Evolutionary conservation across 2,888 invertebrate genomes (phyloP), one percentile per base, ranked within the genome.

Genomic region (Aphodius sticticus): DNA sequence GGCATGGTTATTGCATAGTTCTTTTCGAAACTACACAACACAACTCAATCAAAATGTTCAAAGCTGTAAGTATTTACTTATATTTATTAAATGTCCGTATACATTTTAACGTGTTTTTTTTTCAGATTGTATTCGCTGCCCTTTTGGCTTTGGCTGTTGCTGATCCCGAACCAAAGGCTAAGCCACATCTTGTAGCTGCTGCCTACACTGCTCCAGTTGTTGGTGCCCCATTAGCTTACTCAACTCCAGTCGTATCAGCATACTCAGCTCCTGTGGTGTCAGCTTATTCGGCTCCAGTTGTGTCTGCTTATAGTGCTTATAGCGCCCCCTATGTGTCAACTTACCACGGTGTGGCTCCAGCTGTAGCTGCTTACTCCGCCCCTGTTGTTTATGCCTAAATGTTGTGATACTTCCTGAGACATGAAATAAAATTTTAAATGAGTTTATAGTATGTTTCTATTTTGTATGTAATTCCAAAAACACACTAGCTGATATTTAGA

Each of bases 141-240:
- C 85, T 87, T n/a, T 83, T 82, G 75, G 80, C 79, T 76, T 71
- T 77, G 6, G 81, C 77, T 53, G 71, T 71, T 77, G 79, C 77
- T 70, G 81, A 70, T 77, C 78, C 86, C 70, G 85, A 86, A 70
- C 82, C 87, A 75, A 86, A 87, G 16, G 86, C 87, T 36, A 79
- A 81, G 35, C 81, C 81, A 53, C 78, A 78, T 6, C 38, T 83
- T 15, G 69, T 81, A 6, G 79, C 78, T 14, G 85, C 84, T 16
- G 84, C 83, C 69, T 82, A 84, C 82, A 84, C 89, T 80, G 87
- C 90, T 26, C 86, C 88, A 0, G 84, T 89, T 36, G 87, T 89
- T 81, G 89, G 82, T n/a, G 76, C 83, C 15, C 81, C 82, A n/a
- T 78, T 78, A 15, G 80, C 82, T 5, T 84, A 85, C 12, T 83